Percentiles rank a stretch among this genome's conserved stretches.
These are phyloP conservation scores for Leucopsar rothschildi DNA, from an alignment of 2,113 vertebrate genomes.

Conservation along the genomic window DNA sequence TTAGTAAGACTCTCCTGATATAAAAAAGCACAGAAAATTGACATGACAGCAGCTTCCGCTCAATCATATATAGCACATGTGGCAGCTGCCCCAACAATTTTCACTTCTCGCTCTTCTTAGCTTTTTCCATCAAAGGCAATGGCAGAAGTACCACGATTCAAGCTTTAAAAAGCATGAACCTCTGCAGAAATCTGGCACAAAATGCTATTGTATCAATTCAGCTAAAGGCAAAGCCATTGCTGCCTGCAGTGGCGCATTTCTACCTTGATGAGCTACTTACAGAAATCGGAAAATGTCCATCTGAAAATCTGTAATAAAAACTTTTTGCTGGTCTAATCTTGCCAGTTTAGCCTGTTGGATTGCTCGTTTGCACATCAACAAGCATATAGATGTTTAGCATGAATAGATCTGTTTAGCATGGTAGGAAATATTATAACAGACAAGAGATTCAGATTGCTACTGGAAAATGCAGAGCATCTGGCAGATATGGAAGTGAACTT, in stretches of 20 bases:
- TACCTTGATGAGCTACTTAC: constrained; percentile 1
- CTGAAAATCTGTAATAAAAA: constrained; percentile 34
- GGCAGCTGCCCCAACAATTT: constrained; percentile 24
- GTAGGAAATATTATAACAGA: constrained; percentile 7
- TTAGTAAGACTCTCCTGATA: background rate
- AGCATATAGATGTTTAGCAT: background rate
- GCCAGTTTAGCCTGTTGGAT: background rate
- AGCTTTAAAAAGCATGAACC: background rate
- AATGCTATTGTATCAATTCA: background rate
- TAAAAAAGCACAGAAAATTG: background rate
- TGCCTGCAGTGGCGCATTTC: background rate
- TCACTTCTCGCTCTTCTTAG: background rate
- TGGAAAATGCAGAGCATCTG: constrained; percentile 42
- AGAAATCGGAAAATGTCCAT: background rate
- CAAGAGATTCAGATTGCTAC: constrained; percentile 16
- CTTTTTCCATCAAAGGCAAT: constrained; percentile 3
- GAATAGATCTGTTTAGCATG: background rate
- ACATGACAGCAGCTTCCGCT: background rate
- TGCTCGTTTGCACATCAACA: background rate
- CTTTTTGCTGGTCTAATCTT: background rate
- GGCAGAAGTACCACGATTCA: background rate
- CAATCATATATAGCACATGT: background rate
- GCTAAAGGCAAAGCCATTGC: background rate
- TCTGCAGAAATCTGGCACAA: constrained; percentile 43
- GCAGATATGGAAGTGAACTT: background rate